phyloP scores from a whole-genome alignment of 2,797 vertebrate genomes.

The Stomatorhinus walkeri region DNA sequence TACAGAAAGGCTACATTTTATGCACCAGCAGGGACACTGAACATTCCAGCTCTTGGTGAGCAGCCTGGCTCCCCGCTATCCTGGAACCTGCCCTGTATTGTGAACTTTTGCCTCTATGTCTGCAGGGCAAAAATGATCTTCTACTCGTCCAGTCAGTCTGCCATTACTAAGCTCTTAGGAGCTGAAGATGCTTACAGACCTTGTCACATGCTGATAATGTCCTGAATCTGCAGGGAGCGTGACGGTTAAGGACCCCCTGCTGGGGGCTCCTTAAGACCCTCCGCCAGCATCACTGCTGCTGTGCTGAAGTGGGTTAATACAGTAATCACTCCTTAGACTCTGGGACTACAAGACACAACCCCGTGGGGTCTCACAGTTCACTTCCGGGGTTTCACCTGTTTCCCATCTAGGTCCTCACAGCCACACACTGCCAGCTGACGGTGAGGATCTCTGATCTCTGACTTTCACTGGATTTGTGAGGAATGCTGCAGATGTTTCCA shows the following conservation, averaged over 20 bases:
- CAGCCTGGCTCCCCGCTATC: neutral
- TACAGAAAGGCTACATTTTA: neutral
- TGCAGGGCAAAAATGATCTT: neutral
- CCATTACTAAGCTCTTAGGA: neutral
- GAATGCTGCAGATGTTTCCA: neutral
- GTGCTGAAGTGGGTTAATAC: neutral
- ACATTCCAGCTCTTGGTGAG: neutral
- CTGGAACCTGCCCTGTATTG: neutral
- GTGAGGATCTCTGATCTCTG: neutral
- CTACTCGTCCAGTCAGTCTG: neutral
- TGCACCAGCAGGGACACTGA: neutral
- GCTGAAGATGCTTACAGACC: neutral
- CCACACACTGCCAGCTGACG: neutral
- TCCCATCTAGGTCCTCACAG: neutral
- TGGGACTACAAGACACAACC: neutral
- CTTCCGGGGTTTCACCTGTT: neutral
- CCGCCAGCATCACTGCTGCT: neutral
- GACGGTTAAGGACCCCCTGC: neutral
- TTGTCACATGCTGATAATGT: neutral
- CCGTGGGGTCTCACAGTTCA: neutral
- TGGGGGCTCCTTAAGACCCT: neutral
- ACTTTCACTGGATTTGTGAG: neutral
- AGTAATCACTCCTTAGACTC: neutral
- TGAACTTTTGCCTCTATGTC: neutral
- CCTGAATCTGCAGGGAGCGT: neutral